Evolutionary conservation across 2,113 vertebrate genomes (phyloP).

Genomic region (Sebastes schlegelii): DNA sequence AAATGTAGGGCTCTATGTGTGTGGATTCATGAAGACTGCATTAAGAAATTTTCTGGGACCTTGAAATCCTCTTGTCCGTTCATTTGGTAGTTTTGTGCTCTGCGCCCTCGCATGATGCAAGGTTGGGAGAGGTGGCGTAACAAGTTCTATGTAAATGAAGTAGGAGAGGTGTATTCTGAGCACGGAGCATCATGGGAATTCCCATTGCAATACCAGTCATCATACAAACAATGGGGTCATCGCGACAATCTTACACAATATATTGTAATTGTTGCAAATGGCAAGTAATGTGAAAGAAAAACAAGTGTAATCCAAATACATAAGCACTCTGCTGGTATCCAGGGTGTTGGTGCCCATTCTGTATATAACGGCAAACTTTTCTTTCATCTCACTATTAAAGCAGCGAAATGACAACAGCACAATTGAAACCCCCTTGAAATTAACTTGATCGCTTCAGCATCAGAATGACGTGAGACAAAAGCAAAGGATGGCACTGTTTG

Average conservation of each 20-base stretch:
- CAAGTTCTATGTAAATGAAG: constrained; percentile 10
- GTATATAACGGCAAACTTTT: neutral
- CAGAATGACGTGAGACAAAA: constrained; percentile 26
- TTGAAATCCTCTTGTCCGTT: neutral
- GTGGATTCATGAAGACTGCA: neutral
- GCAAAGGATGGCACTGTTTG: constrained; percentile 32
- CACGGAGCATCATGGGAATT: neutral
- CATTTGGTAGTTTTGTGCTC: constrained; percentile 11
- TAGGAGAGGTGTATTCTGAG: constrained; percentile 3
- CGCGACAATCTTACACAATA: neutral
- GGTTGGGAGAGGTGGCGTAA: constrained; percentile 2
- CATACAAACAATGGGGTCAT: neutral
- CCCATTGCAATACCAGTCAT: neutral
- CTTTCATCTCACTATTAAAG: neutral
- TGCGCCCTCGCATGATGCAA: neutral
- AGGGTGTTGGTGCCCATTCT: neutral
- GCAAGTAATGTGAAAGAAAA: neutral
- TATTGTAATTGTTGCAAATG: neutral
- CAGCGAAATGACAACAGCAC: neutral
- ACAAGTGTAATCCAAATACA: neutral
- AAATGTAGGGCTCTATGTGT: constrained; percentile 3
- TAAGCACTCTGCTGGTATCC: no score
- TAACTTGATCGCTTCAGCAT: neutral
- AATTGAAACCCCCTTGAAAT: neutral
- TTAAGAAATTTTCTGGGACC: neutral